These are phyloP conservation scores for Electrophaes corylata DNA, from an alignment of 2,888 invertebrate species.

Conservation along the genomic window DNA sequence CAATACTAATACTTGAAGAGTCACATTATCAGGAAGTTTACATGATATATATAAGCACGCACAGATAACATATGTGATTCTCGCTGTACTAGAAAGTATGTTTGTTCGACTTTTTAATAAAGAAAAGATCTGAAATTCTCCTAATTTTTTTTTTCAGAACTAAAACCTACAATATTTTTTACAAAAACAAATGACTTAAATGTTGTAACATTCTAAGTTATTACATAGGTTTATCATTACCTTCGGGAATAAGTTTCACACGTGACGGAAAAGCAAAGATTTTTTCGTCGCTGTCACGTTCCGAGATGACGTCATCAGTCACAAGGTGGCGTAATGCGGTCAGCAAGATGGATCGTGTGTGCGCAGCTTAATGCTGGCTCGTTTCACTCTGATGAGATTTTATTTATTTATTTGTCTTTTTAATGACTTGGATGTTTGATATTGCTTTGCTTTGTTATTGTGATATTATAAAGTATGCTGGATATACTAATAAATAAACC, in stretches of 20 bases:
- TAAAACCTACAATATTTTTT: too few species aligned
- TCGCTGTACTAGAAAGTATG: too few species aligned
- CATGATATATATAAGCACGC: too few species aligned
- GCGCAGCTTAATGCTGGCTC: conserved; percentile 22
- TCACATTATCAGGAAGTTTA: too few species aligned
- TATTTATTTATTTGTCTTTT: conserved; percentile 19
- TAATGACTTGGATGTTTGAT: conserved; percentile 1
- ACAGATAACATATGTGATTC: too few species aligned
- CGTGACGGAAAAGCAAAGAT: conserved; percentile 14
- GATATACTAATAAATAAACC: too few species aligned
- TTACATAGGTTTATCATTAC: background rate
- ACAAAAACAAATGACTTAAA: too few species aligned
- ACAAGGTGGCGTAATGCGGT: conserved; percentile 41
- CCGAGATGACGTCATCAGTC: conserved; percentile 41
- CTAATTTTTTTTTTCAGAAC: too few species aligned
- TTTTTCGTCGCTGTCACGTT: conserved; percentile 27
- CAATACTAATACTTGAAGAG: too few species aligned
- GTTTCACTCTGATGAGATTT: conserved; percentile 20
- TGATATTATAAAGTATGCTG: background rate
- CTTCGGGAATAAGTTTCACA: background rate
- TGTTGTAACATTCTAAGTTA: too few species aligned
- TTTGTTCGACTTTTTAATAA: too few species aligned
- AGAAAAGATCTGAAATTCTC: too few species aligned
- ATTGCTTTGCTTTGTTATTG: conserved; percentile 1
- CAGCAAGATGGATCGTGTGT: conserved; percentile 42